A percentile compares a stretch with the other conserved stretches of the same genome.
Evolutionary conservation across 1,140 invertebrate species (phyloP).

Genomic region (Diuraphis noxia): DNA sequence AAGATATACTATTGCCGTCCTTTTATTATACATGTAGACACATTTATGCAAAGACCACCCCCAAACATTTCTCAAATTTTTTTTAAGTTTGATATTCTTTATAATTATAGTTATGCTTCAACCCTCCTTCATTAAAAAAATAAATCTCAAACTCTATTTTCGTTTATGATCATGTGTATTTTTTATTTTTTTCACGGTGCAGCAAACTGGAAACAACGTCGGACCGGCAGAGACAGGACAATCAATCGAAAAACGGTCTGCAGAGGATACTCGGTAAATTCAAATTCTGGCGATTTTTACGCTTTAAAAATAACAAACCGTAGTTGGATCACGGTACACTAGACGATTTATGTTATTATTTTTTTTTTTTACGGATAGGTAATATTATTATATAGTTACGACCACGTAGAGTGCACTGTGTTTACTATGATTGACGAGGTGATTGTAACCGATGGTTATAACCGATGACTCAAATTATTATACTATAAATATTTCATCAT

Average conservation of each 20-base stretch:
- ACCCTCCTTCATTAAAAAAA: too few relatives aligned
- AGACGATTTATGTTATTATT: neutral
- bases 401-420: neutral
- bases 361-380: neutral
- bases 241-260: constrained; percentile 46
- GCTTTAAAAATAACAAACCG: constrained; percentile 27
- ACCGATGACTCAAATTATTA: neutral
- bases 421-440: neutral
- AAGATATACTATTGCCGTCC: neutral
- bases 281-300: constrained; percentile 39
- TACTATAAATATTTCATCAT: neutral
- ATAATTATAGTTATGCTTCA: too few relatives aligned
- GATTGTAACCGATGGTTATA: neutral
- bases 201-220: neutral
- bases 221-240: neutral
- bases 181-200: neutral
- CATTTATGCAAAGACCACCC: too few relatives aligned
- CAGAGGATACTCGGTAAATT: constrained; percentile 32
- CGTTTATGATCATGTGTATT: neutral
- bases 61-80: too few relatives aligned
- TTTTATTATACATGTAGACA: too few relatives aligned
- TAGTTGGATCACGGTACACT: neutral
- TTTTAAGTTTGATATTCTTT: too few relatives aligned
- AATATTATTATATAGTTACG: neutral
- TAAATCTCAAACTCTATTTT: too few relatives aligned